Conservation (phyloP, 2,797 vertebrate genomes). For the Arrhamphus sclerolepis region DNA sequence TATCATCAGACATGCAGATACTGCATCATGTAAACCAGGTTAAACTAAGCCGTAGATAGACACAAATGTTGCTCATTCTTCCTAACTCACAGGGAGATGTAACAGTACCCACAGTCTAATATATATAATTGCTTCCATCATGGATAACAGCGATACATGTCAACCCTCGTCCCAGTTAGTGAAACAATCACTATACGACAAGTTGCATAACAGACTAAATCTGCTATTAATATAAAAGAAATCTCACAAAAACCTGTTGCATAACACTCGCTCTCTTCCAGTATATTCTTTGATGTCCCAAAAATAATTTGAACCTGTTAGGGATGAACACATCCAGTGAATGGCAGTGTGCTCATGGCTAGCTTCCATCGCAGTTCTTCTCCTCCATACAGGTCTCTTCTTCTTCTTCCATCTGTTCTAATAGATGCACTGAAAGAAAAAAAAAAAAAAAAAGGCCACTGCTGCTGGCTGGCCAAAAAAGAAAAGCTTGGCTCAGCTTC, state of each 20-base stretch:
- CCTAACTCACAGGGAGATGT: conserved; percentile 43
- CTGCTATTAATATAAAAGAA: conserved; percentile 74
- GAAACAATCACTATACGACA: conserved; percentile 69
- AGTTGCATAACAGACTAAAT: conserved; percentile 72
- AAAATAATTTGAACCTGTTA: conserved; percentile 72
- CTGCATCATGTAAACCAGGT: conserved; percentile 40
- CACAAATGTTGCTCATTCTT: conserved; percentile 33
- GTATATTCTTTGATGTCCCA: conserved; percentile 74
- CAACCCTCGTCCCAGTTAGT: conserved; percentile 52
- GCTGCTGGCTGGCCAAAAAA: conserved; percentile 68
- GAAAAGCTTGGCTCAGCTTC: conserved; percentile 76
- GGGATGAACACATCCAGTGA: conserved; percentile 70
- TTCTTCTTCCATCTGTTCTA: conserved; percentile 47
- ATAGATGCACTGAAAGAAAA: conserved; percentile 39
- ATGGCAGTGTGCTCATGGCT: conserved; percentile 65
- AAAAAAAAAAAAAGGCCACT: conserved; percentile 62
- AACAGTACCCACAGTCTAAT: conserved; percentile 54
- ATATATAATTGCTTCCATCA: conserved; percentile 38
- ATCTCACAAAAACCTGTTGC: conserved; percentile 66
- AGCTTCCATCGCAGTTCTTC: conserved; percentile 69
- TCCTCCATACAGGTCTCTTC: conserved; percentile 55
- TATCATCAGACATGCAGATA: conserved; percentile 31
- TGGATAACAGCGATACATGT: conserved; percentile 40
- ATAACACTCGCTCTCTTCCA: conserved; percentile 70
- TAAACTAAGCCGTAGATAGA: conserved; percentile 35